Evolutionary conservation across 1,140 invertebrate species (phyloP), one percentile per base, ranked within the genome.

Genomic region (Drosophila malerkotliana): DNA sequence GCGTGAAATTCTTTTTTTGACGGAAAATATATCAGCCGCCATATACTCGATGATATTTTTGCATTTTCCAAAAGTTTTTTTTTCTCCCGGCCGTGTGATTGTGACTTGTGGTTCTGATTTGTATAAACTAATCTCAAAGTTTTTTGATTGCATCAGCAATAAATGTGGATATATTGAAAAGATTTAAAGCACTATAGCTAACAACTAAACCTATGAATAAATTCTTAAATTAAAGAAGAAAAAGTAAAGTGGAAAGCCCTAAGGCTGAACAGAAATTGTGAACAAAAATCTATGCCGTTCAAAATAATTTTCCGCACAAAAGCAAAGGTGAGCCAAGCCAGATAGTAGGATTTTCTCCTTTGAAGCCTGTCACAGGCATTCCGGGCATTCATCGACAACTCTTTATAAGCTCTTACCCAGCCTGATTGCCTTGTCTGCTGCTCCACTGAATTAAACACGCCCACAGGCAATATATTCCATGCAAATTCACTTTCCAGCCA

Each of bases 401-500:
- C 47, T 21, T 32, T 53, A 34, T 53, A 32, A 39, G 44, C 51
- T 68, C 66, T 41, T 69, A 18, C 32, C 8, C 34, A 68, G 28
- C 51, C 37, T 64, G 26, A 26, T 63, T n/a, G 26, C 18, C 44
- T 47, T 21, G 7, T 47, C 18, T 44, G 28, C 47, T 67, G 12
- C 34, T 67, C 44, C 32, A 63, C 8, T 44, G 58, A 32, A 24
- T 47, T 30, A 55, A 21, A 55, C 14, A 14, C 41, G 10, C 66
- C 41, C 49, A 21, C 18, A 4, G 7, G 63, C 51, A 56, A 32
- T 32, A 32, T 32, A 32, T 49, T 69, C 69, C 51, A 69, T 69
- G 67, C 51, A 69, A 69, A 69, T 69, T 56, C 51, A 39, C 51
- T 56, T 39, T 28, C 26, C 63, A 69, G 2, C 8, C 3, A n/a